Conservation (phyloP, 2,797 vertebrate species). For the Enoplosus armatus region DNA sequence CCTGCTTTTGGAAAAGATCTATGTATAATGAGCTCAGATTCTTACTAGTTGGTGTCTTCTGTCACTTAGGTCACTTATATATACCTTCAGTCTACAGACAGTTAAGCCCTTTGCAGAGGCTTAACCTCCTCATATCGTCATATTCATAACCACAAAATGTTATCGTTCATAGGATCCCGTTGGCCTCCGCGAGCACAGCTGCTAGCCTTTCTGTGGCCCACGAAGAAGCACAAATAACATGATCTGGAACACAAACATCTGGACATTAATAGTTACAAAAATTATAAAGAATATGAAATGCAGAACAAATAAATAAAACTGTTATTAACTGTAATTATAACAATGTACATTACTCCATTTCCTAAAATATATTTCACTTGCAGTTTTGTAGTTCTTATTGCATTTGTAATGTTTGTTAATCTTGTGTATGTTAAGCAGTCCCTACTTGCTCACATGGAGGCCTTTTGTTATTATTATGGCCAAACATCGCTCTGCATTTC, state of each 20-base stretch:
- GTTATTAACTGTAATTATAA: not conserved
- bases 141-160: not conserved
- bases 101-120: not conserved
- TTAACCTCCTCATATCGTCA: not conserved
- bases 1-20: not conserved
- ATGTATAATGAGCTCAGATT: not conserved
- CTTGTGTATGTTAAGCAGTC: not conserved
- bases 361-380: not conserved
- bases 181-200: not conserved
- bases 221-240: not conserved
- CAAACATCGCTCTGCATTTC: not conserved
- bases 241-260: not conserved
- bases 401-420: not conserved
- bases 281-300: not conserved
- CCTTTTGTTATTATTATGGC: not conserved
- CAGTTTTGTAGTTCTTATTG: not conserved
- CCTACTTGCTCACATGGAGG: not conserved
- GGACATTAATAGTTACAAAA: not conserved
- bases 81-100: not conserved
- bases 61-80: not conserved
- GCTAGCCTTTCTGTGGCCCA: not conserved
- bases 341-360: not conserved
- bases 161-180: not conserved
- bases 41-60: not conserved
- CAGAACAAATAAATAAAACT: not conserved